Percentiles rank a stretch among this genome's conserved stretches.
These are phyloP conservation scores for Lycorma delicatula DNA, from an alignment of 1,140 invertebrate genomes.

Conservation along the genomic window DNA sequence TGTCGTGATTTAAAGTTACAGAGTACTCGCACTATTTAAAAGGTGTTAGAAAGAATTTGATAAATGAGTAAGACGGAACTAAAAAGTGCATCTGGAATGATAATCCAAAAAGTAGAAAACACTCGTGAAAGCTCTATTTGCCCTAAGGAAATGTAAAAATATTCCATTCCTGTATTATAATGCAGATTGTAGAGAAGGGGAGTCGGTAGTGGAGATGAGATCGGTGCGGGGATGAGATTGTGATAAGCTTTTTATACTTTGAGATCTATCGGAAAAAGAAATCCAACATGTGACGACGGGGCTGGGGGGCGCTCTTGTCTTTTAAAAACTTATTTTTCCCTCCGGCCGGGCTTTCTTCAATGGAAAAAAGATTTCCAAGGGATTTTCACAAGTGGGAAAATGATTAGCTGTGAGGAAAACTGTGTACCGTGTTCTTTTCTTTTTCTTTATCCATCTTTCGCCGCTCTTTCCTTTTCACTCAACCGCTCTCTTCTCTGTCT, in stretches of 20 bases:
- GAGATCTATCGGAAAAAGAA: slow-evolving; percentile 20
- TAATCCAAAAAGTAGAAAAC: slow-evolving; percentile 1
- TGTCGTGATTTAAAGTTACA: no score
- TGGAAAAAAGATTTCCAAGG: slow-evolving; percentile 1
- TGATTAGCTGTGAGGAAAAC: slow-evolving; percentile 2
- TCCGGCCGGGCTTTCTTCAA: not conserved
- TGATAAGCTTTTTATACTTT: slow-evolving; percentile 22
- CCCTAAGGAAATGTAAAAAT: slow-evolving; percentile 2
- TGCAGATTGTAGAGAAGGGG: not conserved
- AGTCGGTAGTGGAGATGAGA: not conserved
- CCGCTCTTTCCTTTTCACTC: not conserved
- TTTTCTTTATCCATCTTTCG: not conserved
- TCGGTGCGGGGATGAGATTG: slow-evolving; percentile 4
- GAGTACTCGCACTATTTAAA: no score
- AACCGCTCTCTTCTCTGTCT: not conserved
- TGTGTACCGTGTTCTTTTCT: slow-evolving; percentile 3
- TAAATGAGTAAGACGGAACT: not conserved
- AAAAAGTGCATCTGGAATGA: slow-evolving; percentile 1
- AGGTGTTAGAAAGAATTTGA: no score
- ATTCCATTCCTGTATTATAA: not conserved
- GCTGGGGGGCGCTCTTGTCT: slow-evolving; percentile 4
- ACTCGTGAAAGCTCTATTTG: slow-evolving; percentile 2
- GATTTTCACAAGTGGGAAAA: slow-evolving; percentile 4
- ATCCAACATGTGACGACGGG: slow-evolving; percentile 11
- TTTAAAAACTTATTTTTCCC: slow-evolving; percentile 15